Evolutionary conservation across 2,888 invertebrate species (phyloP).

Genomic region (Tinea trinotella): DNA sequence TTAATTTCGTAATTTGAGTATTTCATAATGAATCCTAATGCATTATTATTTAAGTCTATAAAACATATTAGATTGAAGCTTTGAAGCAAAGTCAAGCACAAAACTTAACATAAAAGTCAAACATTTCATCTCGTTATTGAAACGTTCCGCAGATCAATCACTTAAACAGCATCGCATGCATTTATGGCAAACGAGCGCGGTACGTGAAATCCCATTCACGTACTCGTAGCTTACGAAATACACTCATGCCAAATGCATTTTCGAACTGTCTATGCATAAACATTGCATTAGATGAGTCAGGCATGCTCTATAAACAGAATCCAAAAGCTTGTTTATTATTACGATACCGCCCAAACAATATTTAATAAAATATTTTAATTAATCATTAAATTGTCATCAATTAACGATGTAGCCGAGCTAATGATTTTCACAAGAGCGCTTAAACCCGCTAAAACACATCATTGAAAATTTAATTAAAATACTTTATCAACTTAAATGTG

Average conservation of each 20-base stretch:
- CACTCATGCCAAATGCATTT: constrained; percentile 4
- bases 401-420: not conserved
- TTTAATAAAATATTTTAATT: not conserved
- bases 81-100: not conserved
- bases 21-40: not conserved
- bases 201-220: constrained; percentile 10
- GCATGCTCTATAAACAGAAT: no score
- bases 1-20: not conserved
- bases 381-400: not conserved
- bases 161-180: not conserved
- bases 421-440: constrained; percentile 6
- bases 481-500: constrained; percentile 13
- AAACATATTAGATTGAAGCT: no score
- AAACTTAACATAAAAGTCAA: not conserved
- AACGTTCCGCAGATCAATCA: constrained; percentile 16
- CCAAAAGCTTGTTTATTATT: no score
- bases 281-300: not conserved
- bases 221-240: constrained; percentile 1
- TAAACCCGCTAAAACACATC: not conserved
- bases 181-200: constrained; percentile 8
- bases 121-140: constrained; percentile 10
- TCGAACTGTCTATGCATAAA: not conserved
- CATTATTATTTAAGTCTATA: not conserved
- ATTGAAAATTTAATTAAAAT: constrained; percentile 1
- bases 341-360: not conserved